Evolutionary conservation across 2,113 vertebrate species (phyloP).

Genomic region (Diadophis punctatus): DNA sequence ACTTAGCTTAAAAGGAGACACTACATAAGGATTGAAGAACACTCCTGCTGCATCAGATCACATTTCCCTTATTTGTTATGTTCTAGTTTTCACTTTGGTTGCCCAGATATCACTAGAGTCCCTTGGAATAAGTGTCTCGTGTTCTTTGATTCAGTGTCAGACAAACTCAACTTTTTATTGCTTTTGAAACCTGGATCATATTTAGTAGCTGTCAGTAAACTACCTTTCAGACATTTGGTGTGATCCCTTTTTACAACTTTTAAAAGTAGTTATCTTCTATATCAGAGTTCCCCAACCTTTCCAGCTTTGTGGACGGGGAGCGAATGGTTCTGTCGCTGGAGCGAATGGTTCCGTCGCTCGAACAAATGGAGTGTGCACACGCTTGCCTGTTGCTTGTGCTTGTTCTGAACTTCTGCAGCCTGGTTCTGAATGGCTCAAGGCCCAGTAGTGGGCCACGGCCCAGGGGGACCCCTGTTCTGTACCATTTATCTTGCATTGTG

Average conservation of each 20-base stretch:
- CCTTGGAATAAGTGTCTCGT: neutral
- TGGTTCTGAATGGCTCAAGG: neutral
- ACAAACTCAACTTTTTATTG: neutral
- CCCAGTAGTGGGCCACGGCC: neutral
- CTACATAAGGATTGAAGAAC: neutral
- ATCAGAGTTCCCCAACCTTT: neutral
- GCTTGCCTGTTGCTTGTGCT: neutral
- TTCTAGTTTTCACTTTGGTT: neutral
- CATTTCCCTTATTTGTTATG: neutral
- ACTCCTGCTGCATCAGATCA: neutral
- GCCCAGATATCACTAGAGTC: neutral
- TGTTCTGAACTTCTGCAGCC: neutral
- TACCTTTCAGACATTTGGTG: neutral
- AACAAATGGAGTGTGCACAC: too few relatives aligned
- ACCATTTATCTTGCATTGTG: neutral
- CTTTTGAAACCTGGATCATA: neutral
- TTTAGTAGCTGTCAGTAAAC: neutral
- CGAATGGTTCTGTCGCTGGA: too few relatives aligned
- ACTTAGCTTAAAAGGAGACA: neutral
- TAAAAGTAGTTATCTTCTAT: neutral
- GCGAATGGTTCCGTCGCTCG: too few relatives aligned
- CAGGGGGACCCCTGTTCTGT: neutral
- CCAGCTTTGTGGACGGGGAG: neutral
- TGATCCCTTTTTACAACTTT: neutral
- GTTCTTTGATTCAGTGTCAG: neutral